Percentiles rank a stretch among this genome's conserved stretches.
These are phyloP conservation scores for Rallus limicola DNA, from an alignment of 2,113 vertebrate species.

Conservation along the genomic window DNA sequence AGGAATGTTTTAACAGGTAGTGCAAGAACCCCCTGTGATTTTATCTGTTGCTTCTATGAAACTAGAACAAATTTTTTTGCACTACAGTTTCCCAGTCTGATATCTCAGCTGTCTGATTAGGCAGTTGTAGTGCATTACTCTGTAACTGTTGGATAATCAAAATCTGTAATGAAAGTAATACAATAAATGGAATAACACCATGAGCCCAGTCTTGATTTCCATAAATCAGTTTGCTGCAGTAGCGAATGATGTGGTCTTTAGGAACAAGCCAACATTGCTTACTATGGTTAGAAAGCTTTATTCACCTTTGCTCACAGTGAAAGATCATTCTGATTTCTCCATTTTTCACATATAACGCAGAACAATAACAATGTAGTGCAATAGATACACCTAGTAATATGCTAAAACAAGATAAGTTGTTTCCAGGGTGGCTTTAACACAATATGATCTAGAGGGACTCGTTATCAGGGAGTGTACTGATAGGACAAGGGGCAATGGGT, in stretches of 20 bases:
- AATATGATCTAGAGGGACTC: no score
- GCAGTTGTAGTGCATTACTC: not conserved
- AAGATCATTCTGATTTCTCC: not conserved
- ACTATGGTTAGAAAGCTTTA: not conserved
- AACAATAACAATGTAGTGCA: not conserved
- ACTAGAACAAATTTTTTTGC: not conserved
- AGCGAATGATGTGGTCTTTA: not conserved
- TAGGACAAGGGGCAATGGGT: no score
- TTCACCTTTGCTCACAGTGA: not conserved
- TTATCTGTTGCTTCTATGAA: not conserved
- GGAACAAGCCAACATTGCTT: not conserved
- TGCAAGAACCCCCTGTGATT: not conserved
- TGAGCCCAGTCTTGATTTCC: not conserved
- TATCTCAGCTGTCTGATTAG: not conserved
- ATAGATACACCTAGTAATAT: not conserved
- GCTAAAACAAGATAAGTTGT: not conserved
- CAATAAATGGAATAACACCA: not conserved
- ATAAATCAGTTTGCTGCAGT: not conserved
- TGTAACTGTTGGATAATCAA: not conserved
- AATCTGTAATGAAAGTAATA: not conserved
- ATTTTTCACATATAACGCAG: not conserved
- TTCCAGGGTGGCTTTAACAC: not conserved
- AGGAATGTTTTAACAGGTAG: not conserved
- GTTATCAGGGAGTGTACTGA: no score
- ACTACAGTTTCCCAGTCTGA: not conserved